Conservation (phyloP, 1,140 invertebrate genomes). For the Asobara japonica region DNA sequence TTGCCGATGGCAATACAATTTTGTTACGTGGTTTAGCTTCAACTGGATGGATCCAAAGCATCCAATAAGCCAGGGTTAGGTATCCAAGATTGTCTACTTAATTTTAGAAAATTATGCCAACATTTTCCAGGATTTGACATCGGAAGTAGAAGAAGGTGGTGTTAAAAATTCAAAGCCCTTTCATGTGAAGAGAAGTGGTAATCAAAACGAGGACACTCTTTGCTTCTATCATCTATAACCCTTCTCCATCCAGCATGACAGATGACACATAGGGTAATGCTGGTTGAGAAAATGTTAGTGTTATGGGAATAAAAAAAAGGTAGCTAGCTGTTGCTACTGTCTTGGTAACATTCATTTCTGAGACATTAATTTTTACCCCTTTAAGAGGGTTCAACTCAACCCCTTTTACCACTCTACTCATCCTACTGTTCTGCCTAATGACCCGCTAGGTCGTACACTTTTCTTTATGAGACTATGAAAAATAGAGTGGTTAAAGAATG, state of each 20-base stretch:
- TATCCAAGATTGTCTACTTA: no score
- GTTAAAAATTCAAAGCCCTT: not conserved
- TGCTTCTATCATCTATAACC: not conserved
- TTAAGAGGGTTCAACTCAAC: constrained; percentile 41
- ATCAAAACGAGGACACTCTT: not conserved
- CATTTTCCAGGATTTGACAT: no score
- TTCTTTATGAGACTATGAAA: constrained; percentile 34
- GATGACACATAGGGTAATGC: not conserved
- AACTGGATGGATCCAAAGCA: no score
- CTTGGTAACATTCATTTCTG: constrained; percentile 47
- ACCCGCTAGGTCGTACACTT: constrained; percentile 34
- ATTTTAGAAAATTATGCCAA: no score
- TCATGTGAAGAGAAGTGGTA: not conserved
- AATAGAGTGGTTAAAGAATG: constrained; percentile 43
- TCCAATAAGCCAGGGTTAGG: no score
- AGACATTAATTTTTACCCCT: constrained; percentile 67
- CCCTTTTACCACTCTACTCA: constrained; percentile 36
- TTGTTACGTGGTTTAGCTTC: no score
- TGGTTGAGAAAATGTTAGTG: not conserved
- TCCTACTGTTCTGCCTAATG: constrained; percentile 61
- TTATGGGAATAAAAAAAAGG: not conserved
- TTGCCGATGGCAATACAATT: no score
- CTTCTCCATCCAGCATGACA: not conserved
- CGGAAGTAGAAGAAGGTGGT: no score
- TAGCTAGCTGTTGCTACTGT: not conserved